Evolutionary conservation across 2,113 vertebrate genomes (phyloP), one percentile per base, ranked within the genome.

Genomic region (Sinocyclocheilus rhinocerous): DNA sequence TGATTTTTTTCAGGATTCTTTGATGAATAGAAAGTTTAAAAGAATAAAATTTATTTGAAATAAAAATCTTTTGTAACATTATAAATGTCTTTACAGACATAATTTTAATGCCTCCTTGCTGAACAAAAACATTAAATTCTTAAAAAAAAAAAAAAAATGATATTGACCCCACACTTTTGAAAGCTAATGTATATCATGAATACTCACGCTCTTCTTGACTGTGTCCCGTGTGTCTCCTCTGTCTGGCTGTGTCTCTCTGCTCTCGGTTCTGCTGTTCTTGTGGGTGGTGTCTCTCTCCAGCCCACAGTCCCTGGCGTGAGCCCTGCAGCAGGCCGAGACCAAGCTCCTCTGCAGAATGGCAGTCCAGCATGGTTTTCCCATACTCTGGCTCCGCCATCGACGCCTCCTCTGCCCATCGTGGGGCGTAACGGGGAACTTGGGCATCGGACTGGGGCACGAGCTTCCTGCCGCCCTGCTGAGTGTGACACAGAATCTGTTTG

Each of bases 391-490:
- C 91, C 24, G 89, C 89, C 0, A 93, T 80, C 1, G 93, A 85
- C 42, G 84, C 93, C 75, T 91, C 94, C 50, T 90, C 92, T 87
- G 96, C 91, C 96, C 97, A 97, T 87, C 93, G 94, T 11, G 96
- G 97, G 4, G 97, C 93, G 87, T 99, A 99, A 73, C 96, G 96
- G 29, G 98, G 98, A 81, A 99, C 97, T 88, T 96, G 97, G 16
- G 96, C 95, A n/a, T 97, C 97, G 6, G 95, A 95, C 89, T 97
- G 97, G 2, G 96, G 96, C 26, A 97, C 92, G 55, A 97, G 90
- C 86, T 95, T 97, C 91, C 94, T 89, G 88, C 98, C 97, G 24
- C 93, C 89, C 88, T 96, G 95, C 93, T 96, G 97, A 86, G 92
- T 93, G 90, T 96, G 97, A 91, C 95, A 96, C 57, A 97, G 96